Base-by-base conservation (phyloP, 1,140 invertebrate species). In the Phthorimaea operculella region DNA sequence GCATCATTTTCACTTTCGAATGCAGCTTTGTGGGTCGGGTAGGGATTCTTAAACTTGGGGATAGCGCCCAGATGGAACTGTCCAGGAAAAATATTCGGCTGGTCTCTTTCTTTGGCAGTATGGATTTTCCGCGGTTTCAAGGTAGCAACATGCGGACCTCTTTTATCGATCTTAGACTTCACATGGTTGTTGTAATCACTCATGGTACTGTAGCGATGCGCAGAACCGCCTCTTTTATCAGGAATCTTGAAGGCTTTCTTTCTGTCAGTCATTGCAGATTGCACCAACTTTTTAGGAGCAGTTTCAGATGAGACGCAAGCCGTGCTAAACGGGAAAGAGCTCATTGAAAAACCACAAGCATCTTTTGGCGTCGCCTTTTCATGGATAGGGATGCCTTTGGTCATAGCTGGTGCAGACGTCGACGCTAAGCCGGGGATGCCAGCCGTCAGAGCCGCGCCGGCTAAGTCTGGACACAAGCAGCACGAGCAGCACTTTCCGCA, bases 281-380 rank as follows among this genome's bases (percentile, higher is more conserved):
- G 21, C 21, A 28, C 21, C 2, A 28, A 2, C 21, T 28, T 28
- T 28, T 28, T 28, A 6, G 21, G 21, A 4, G 21, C 2, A 6
- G 21, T 4, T 28, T 28, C 6, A 28, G 21, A 4, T 28, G 21
- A 28, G 21, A 2, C 6, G 39, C 7, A 12, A 36, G 47, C 5
- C 10, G 55, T 11, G 28, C 56, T 55, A n/a, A 62, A 58, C 2
- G 66, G 63, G 28, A 71, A 66, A 18, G 62, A 70, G 39, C 62
- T 67, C 0, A 65, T 60, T 9, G 15, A 1, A 9, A 9, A 15
- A 11, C 7, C 3, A 6, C 1, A 15, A 47, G 36, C 36, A 3
- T n/a, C 36, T 9, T 39, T 28, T 28, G n/a, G 33, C 33, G 33
- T 34, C 33, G 11, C 33, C 33, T 34, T 34, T 34, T 11, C 33